Evolutionary conservation across 2,797 vertebrate genomes (phyloP), one percentile per base, ranked within the genome.

Genomic region (Cryptoprocta ferox): DNA sequence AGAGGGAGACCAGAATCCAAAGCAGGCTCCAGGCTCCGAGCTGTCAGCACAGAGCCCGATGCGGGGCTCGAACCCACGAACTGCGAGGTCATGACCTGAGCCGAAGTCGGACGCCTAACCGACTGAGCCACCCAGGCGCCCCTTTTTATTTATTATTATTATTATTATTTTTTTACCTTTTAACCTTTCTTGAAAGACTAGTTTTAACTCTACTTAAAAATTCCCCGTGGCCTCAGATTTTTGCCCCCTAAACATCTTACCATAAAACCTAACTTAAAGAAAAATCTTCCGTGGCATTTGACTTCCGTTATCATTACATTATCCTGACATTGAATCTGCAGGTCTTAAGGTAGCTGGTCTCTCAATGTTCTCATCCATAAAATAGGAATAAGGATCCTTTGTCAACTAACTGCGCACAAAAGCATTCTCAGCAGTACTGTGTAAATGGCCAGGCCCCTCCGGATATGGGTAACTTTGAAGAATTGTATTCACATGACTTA

Each of bases 341-440:
- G 53, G 1, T 76, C 42, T 83, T 89, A 63, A 83, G 21, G 13
- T 95, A 79, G 5, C 18, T 82, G 66, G 42, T 65, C 63, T 65
- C 63, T 91, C 68, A 65, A 24, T 94, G 63, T 97, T 93, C 63
- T 92, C 37, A 87, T 88, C 63, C 81, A 65, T 75, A 82, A 93
- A 95, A 93, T 82, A 76, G 35, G 12, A 93, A 84, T 78, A 37
- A 78, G 82, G 71, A 84, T 48, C n/a, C 19, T 89, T 89, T 86
- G 50, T 95, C 95, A 92, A n/a, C 53, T 87, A 84, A 56, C 26
- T n/a, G 28, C 39, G 37, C 19, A 53, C 4, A 24, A 81, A 93
- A 94, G n/a, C 42, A 76, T 80, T 96, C 81, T 88, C 39, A 61
- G 59, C 13, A 83, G 45, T 71, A 80, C n/a, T 75, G 26, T 88